Percentiles rank a stretch among this genome's conserved stretches.
Conservation (phyloP, 2,888 invertebrate species). For the Chrysotoxum bicinctum region DNA sequence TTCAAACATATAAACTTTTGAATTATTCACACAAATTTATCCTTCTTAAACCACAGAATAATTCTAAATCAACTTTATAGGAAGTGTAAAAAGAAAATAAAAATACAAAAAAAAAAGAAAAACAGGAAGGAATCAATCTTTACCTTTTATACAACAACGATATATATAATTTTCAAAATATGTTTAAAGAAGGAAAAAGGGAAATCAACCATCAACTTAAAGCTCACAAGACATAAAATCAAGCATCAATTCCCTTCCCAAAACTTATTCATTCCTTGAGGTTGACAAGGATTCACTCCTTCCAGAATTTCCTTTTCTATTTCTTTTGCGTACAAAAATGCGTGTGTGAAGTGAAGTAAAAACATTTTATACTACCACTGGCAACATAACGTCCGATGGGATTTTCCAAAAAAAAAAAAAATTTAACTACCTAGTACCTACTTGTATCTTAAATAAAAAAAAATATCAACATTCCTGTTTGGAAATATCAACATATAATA, state of each 20-base stretch:
- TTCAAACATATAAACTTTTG: slow-evolving; percentile 15
- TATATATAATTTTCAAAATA: slow-evolving; percentile 11
- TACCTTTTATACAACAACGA: slow-evolving; percentile 29
- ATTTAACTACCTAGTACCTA: neutral
- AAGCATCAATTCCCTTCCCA: slow-evolving; percentile 38
- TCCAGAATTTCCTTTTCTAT: neutral
- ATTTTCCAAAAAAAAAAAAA: slow-evolving; percentile 8
- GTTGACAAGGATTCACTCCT: slow-evolving; percentile 18
- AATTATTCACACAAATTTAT: slow-evolving; percentile 49
- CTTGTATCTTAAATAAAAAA: neutral
- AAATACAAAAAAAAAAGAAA: slow-evolving; percentile 7
- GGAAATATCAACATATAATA: slow-evolving; percentile 36
- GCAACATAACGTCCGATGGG: slow-evolving; percentile 29
- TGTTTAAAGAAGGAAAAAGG: neutral
- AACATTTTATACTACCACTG: slow-evolving; percentile 27
- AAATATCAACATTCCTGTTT: slow-evolving; percentile 29
- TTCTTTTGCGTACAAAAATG: slow-evolving; percentile 5
- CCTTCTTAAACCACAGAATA: slow-evolving; percentile 3
- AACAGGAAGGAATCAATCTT: slow-evolving; percentile 45
- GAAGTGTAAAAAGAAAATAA: neutral
- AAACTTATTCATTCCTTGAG: slow-evolving; percentile 26
- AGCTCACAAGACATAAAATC: slow-evolving; percentile 40
- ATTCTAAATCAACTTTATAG: neutral
- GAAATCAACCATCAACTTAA: slow-evolving; percentile 20
- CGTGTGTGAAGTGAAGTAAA: slow-evolving; percentile 19